Evolutionary conservation across 2,797 vertebrate species (phyloP).

Genomic region (Syngnathus acus): DNA sequence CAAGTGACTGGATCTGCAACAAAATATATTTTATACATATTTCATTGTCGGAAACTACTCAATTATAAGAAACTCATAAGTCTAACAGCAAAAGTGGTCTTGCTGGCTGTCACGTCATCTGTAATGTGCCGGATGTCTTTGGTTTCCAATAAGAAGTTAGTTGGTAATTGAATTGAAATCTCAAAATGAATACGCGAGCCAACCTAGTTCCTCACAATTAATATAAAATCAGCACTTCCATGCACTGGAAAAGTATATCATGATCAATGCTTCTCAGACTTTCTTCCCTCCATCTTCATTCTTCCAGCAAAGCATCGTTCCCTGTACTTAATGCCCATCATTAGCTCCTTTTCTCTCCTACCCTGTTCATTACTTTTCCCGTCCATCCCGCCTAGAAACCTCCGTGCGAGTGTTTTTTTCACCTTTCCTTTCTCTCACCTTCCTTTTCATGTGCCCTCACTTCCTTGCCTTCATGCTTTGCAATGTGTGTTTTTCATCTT

Average conservation of each 20-base stretch:
- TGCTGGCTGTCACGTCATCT: background rate
- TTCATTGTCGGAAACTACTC: background rate
- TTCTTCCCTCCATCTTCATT: conserved; percentile 13
- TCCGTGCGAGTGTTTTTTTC: background rate
- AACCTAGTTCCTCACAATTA: background rate
- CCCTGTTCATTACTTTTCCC: background rate
- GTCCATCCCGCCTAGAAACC: background rate
- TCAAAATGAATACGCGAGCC: background rate
- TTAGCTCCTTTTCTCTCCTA: background rate
- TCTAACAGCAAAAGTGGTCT: background rate
- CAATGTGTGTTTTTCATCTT: conserved; percentile 17
- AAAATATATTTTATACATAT: background rate
- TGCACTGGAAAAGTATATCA: background rate
- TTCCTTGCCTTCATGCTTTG: background rate
- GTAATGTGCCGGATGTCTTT: background rate
- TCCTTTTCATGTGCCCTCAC: background rate
- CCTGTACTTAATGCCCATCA: no score
- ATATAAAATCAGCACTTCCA: background rate
- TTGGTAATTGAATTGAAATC: background rate
- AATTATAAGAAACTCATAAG: background rate
- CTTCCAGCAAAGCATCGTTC: conserved; percentile 6
- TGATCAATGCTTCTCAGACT: conserved; percentile 32
- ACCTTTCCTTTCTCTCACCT: background rate
- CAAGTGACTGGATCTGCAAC: background rate
- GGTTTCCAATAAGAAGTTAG: background rate